Base-by-base conservation (phyloP, 2,888 invertebrate genomes). In the Cosmia trapezina region DNA sequence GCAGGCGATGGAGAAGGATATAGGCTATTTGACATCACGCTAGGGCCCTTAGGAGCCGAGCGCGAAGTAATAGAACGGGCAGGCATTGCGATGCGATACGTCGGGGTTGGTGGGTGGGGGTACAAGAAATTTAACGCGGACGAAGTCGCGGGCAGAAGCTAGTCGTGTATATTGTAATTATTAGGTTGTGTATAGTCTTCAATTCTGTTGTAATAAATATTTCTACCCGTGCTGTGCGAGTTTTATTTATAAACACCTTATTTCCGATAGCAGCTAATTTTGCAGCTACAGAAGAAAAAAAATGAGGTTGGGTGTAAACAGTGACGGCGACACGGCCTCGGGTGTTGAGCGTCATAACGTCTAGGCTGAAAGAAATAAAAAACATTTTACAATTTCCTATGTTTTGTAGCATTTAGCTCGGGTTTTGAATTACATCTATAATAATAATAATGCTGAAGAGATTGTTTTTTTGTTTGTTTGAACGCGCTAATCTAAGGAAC, bases 121-220 rank as follows among this genome's bases (percentile, higher is more conserved):
- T n/a, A n/a, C n/a, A n/a, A n/a, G n/a, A n/a, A n/a, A n/a, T n/a
- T n/a, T n/a, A n/a, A n/a, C n/a, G n/a, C n/a, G n/a, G n/a, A n/a
- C n/a, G n/a, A n/a, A n/a, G n/a, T n/a, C n/a, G n/a, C n/a, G n/a
- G n/a, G n/a, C n/a, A n/a, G n/a, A n/a, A n/a, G n/a, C n/a, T n/a
- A n/a, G n/a, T n/a, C 84, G 85, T 89, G 86, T 86, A 89, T 84
- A 88, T 83, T 82, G 75, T 86, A 87, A 85, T 80, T 84, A 85
- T 87, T 90, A 91, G 88, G 87, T 89, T 90, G 86, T 91, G 89
- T 89, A 90, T 89, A 92, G 90, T 89, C 91, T 92, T 91, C 86
- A 83, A 91, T 90, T 93, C 92, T 91, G 93, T 92, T 92, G 91
- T 92, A 92, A 89, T 92, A 91, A 91, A 90, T 89, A 92, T 92